Percentiles rank a stretch among this genome's conserved stretches.
Evolutionary conservation across 2,797 vertebrate genomes (phyloP).

Genomic region (Meda fulgida): DNA sequence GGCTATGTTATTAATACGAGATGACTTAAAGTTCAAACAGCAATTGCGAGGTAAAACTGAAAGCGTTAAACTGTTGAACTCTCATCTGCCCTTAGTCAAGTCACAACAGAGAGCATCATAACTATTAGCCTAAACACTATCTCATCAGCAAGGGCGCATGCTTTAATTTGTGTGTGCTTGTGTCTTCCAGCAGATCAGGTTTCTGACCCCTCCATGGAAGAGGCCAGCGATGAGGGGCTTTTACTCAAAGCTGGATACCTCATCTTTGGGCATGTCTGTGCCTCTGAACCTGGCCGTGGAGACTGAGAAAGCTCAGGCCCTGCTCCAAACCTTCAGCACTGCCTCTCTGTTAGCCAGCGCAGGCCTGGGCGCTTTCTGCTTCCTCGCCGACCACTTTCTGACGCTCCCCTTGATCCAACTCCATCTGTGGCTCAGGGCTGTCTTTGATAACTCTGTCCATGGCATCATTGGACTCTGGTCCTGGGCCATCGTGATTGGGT

Average conservation of each 20-base stretch:
- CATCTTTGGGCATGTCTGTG: conserved; percentile 63
- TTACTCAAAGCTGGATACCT: conserved; percentile 78
- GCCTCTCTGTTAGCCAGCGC: conserved; percentile 88
- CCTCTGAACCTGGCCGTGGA: conserved; percentile 87
- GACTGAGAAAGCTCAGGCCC: conserved; percentile 87
- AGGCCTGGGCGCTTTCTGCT: conserved; percentile 88
- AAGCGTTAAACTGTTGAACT: not conserved
- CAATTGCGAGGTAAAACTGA: not conserved
- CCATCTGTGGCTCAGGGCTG: conserved; percentile 87
- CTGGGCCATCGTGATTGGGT: conserved; percentile 91
- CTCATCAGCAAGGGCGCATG: not conserved
- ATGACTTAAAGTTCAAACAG: not conserved
- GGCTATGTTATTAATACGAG: not conserved
- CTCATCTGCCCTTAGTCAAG: not conserved
- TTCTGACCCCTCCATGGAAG: conserved; percentile 51
- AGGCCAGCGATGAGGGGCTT: conserved; percentile 76
- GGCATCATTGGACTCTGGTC: conserved; percentile 92
- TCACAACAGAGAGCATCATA: not conserved
- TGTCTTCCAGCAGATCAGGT: conserved; percentile 5
- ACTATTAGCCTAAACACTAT: not conserved
- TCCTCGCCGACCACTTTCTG: conserved; percentile 84
- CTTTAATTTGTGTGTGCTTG: not conserved
- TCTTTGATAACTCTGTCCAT: conserved; percentile 88
- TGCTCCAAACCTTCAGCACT: conserved; percentile 90
- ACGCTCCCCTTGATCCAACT: conserved; percentile 85